Base-by-base conservation (phyloP, 1,140 invertebrate genomes). In the Subanguina moxae region DNA sequence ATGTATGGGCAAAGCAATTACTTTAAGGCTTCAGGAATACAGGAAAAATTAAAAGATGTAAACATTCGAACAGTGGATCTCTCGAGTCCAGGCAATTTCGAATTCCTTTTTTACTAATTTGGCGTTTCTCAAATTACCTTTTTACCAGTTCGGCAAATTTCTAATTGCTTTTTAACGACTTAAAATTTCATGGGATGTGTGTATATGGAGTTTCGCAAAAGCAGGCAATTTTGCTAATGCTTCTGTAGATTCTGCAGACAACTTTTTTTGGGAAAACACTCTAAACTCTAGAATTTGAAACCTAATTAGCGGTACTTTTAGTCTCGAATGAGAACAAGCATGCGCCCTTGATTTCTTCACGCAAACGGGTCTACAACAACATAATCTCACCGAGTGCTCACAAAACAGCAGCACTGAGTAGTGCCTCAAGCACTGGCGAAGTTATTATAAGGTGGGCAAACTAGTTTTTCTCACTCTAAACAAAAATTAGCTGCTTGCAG, bases 311-410 rank as follows among this genome's bases (percentile, higher is more conserved):
- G 3, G 48, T 7, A 7, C 17, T 21, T 52, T 52, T 15, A 52
- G 62, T 43, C 23, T 28, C 5, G 21, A 38, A 1, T 28, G 64
- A 38, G 30, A 65, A 65, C 5, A 66, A 21, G n/a, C 52, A 65
- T 65, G 68, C 68, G 7, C 68, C 68, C 43, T n/a, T 70, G 23
- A 61, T 70, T 23, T 57, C 68, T 17, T 70, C 68, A 7, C 67
- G 68, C 25, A 70, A 70, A 38, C 65, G 67, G 19, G 65, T 57
- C 58, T 62, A 32, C 65, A n/a, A 57, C 65, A 1, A 56, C 27
- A 8, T 23, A 28, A 25, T 71, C 11, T 45, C 67, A 71, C 66
- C 66, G 67, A 19, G 63, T 45, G 23, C 48, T 25, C 21, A 11
- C 30, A 52, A 52, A 19, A 19, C 52, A 17, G 23, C 21, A 23